These are phyloP conservation scores for Azorinus chamasolen DNA, from an alignment of 2,888 invertebrate genomes.

Conservation along the genomic window DNA sequence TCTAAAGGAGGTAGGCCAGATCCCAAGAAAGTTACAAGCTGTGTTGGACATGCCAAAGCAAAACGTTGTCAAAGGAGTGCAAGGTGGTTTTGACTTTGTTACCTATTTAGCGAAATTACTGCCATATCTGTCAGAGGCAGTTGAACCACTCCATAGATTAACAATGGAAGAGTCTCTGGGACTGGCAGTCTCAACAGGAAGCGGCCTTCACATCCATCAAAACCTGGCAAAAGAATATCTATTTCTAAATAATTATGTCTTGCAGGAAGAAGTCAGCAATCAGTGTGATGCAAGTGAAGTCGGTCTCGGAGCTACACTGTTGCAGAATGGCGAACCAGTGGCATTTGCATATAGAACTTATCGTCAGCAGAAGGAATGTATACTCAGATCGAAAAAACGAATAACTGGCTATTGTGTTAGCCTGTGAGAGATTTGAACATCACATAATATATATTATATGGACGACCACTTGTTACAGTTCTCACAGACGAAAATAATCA, in stretches of 20 bases:
- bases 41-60: slow-evolving; percentile 56
- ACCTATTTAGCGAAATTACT: slow-evolving; percentile 61
- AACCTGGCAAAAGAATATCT: slow-evolving; percentile 22
- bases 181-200: slow-evolving; percentile 39
- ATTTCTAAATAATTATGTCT: slow-evolving; percentile 45
- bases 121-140: slow-evolving; percentile 50
- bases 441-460: slow-evolving; percentile 54
- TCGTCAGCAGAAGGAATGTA: slow-evolving; percentile 48
- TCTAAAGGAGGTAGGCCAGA: slow-evolving; percentile 45
- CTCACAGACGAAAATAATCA: slow-evolving; percentile 57
- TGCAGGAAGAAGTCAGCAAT: slow-evolving; percentile 38
- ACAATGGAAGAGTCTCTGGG: slow-evolving; percentile 52
- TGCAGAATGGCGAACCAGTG: slow-evolving; percentile 63
- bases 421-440: slow-evolving; percentile 48
- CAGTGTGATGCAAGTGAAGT: slow-evolving; percentile 49
- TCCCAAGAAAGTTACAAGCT: slow-evolving; percentile 53
- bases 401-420: slow-evolving; percentile 53
- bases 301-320: slow-evolving; percentile 48
- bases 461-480: slow-evolving; percentile 34
- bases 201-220: slow-evolving; percentile 35
- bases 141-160: slow-evolving; percentile 56
- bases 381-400: slow-evolving; percentile 69
- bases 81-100: slow-evolving; percentile 53
- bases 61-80: slow-evolving; percentile 36
- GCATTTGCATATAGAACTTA: slow-evolving; percentile 56